Conservation (phyloP, 2,797 vertebrate species). For the Enteromius anoplus region DNA sequence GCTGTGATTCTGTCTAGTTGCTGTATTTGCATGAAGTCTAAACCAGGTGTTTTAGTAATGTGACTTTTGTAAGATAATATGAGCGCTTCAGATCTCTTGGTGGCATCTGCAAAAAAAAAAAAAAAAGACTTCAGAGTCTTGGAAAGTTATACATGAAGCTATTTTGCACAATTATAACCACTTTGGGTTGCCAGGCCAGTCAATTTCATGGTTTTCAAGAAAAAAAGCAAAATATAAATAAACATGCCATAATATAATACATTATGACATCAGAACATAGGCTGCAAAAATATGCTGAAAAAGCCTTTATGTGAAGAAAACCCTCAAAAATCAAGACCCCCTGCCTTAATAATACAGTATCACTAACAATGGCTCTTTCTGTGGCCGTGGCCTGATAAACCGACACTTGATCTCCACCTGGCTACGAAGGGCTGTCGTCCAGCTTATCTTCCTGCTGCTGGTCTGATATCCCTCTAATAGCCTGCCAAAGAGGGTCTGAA, state of each 20-base stretch:
- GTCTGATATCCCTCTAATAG: constrained; percentile 55
- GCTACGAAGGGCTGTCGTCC: constrained; percentile 43
- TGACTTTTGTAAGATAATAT: neutral
- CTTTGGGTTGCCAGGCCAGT: neutral
- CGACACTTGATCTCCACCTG: constrained; percentile 67
- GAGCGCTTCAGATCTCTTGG: neutral
- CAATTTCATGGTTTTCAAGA: neutral
- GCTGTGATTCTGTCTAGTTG: constrained; percentile 26
- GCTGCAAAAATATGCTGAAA: neutral
- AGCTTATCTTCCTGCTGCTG: constrained; percentile 63
- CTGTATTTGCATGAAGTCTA: constrained; percentile 7
- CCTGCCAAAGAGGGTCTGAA: constrained; percentile 45
- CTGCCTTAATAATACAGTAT: constrained; percentile 12
- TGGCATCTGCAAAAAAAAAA: neutral
- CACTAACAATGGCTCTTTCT: constrained; percentile 72
- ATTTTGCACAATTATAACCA: neutral
- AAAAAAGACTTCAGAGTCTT: neutral
- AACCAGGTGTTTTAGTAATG: neutral
- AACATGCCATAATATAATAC: neutral
- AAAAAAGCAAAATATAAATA: neutral
- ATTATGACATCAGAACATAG: neutral
- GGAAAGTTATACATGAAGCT: neutral
- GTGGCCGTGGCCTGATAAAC: constrained; percentile 60
- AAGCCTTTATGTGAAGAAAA: constrained; percentile 31
- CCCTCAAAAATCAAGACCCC: constrained; percentile 31